Base-by-base conservation (phyloP, 2,888 invertebrate genomes). In the Lasioglossum figueresi region DNA sequence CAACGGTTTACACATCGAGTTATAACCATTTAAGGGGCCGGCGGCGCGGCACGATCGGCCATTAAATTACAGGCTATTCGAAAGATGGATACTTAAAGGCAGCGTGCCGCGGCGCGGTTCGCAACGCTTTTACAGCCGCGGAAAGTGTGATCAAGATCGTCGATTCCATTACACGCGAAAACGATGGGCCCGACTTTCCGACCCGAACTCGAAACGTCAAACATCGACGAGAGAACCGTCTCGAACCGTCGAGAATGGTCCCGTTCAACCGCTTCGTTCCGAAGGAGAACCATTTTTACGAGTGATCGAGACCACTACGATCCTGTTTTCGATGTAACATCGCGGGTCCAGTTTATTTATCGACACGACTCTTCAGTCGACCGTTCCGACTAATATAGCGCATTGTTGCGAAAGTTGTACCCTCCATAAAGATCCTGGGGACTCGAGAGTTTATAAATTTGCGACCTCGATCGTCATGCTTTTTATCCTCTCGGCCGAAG, bases 11-110 rank as follows among this genome's bases (percentile, higher is more conserved):
- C 76, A 63, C 45, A 74, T 84, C 80, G 76, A 82, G 80, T 84
- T 82, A 77, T 78, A 80, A 82, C 37, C 80, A 43, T 84, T 82
- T 88, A 86, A 89, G 71, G 82, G 77, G 81, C 71, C 81, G 77
- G 66, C 37, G 66, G 70, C 59, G 56, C 45, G 71, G 70, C 82
- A 71, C 63, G 76, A 80, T 84, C 80, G 78, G 66, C 78, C 82
- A 74, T 86, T 83, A 78, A 89, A 83, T 85, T 72, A 82, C 80
- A 70, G 59, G 52, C 86, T 73, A 56, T 79, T 79, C 79, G 66
- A 82, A 75, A 83, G 84, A 82, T 70, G 84, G 77, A 84, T 80
- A 85, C 86, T 88, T 86, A 80, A 63, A 82, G 72, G 31, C 78
- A 43, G 43, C 70, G 70, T 6, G 63, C 76, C 34, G 73, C 73